Conservation (phyloP, 2,888 invertebrate genomes). For the Ochlodes sylvanus region DNA sequence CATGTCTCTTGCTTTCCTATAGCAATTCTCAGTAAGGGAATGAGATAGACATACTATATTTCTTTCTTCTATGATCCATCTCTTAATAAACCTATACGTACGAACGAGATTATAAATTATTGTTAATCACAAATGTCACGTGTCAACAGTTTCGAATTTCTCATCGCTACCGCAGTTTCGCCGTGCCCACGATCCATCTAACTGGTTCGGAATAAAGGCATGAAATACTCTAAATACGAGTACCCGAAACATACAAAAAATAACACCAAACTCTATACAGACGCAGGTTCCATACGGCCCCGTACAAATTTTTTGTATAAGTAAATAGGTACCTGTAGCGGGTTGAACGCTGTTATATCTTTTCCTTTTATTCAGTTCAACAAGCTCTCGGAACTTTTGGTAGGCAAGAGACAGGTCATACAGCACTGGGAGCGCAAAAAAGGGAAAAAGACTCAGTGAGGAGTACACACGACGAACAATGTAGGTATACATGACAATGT, state of each 20-base stretch:
- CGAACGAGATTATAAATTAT: too few species aligned
- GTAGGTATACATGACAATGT: too few species aligned
- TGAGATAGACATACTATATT: too few species aligned
- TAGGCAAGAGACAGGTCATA: background rate
- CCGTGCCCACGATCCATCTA: background rate
- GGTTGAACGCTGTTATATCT: background rate
- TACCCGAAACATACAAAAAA: background rate
- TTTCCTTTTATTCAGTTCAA: background rate
- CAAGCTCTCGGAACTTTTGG: background rate
- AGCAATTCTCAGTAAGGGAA: too few species aligned
- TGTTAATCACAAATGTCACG: too few species aligned
- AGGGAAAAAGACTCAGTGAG: background rate
- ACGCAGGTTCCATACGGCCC: background rate
- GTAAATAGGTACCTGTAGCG: background rate
- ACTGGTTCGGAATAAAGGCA: too few species aligned
- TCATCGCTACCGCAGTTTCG: constrained; percentile 3
- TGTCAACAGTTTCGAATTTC: too few species aligned
- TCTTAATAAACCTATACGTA: too few species aligned
- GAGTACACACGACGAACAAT: background rate
- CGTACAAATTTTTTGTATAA: background rate
- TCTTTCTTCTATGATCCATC: too few species aligned
- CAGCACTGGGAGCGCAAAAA: constrained; percentile 3
- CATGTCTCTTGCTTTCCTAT: too few species aligned
- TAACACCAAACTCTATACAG: background rate
- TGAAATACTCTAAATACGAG: too few species aligned